Evolutionary conservation across 2,113 vertebrate genomes (phyloP), one percentile per base, ranked within the genome.

Genomic region (Atherinomorus stipes): DNA sequence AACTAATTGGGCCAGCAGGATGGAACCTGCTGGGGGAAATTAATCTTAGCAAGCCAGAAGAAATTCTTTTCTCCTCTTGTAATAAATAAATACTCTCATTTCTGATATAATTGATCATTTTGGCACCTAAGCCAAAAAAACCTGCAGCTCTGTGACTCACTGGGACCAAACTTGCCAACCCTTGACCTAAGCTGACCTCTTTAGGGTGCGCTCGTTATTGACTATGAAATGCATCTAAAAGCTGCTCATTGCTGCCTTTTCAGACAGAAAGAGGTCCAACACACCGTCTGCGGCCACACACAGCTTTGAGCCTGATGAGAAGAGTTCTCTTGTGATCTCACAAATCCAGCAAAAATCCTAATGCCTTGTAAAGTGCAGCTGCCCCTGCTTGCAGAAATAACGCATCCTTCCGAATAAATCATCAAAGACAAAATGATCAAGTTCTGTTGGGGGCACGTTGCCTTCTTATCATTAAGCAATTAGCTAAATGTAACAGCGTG

Each of bases 401-500:
- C 19, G 4, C 31, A 75, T 21, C 5, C 4, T 12, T 44, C 25
- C 64, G 26, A 70, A 66, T 64, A 65, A 77, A 63, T 50, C 44
- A 25, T 40, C 16, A 52, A 66, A 63, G 53, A 61, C 53, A 44
- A 53, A 76, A 62, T 9, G 0, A 76, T 52, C 10, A 47, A n/a
- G 15, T 21, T 49, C 28, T 64, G 40, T 66, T 11, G 11, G 26
- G 47, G 28, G 42, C 37, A 28, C 0, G 53, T 59, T 62, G 0
- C 16, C 19, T 15, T 64, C 16, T 56, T 60, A 26, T 47, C 50
- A 68, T 59, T 64, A 11, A 42, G 13, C 44, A 63, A 80, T 75
- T 71, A 77, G 64, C 19, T 74, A 7, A 83, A 72, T 54, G 64
- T 58, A 69, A 65, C 19, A 21, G 44, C 11, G 49, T 21, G 60